Evolutionary conservation across 2,888 invertebrate genomes (phyloP).

Genomic region (Vanessa cardui): DNA sequence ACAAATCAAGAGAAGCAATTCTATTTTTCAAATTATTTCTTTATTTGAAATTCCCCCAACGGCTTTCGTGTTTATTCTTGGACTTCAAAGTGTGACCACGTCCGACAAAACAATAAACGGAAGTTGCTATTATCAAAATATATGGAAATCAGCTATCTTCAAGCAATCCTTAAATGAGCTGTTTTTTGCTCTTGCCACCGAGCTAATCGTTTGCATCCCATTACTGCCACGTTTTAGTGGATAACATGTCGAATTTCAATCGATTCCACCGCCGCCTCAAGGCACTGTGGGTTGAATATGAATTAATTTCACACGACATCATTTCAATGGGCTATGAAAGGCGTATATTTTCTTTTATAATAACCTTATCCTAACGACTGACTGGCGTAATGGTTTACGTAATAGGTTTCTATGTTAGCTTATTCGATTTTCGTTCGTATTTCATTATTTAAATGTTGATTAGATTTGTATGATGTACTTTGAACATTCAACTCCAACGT

Average conservation of each 20-base stretch:
- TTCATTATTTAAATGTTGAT: no score
- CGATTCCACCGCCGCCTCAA: conserved; percentile 59
- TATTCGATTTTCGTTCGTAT: no score
- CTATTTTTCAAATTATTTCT: no score
- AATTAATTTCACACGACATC: conserved; percentile 68
- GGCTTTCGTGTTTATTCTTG: not conserved
- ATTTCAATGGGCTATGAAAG: conserved; percentile 9
- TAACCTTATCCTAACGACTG: not conserved
- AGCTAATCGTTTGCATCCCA: conserved; percentile 75
- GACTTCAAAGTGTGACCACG: conserved; percentile 57
- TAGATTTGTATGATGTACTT: no score
- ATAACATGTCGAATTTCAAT: conserved; percentile 76
- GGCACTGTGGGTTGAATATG: conserved; percentile 61
- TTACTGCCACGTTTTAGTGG: conserved; percentile 71
- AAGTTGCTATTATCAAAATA: conserved; percentile 77
- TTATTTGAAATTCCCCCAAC: no score
- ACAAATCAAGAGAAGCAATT: no score
- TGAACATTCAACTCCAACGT: not conserved
- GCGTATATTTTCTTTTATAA: not conserved
- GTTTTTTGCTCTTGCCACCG: conserved; percentile 64
- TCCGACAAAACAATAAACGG: conserved; percentile 63
- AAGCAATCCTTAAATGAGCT: conserved; percentile 63
- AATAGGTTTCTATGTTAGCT: no score
- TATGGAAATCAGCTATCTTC: conserved; percentile 74
- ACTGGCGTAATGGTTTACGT: not conserved